Percentiles rank a stretch among this genome's conserved stretches.
Evolutionary conservation across 2,888 invertebrate species (phyloP).

Genomic region (Mactromeris polynyma): DNA sequence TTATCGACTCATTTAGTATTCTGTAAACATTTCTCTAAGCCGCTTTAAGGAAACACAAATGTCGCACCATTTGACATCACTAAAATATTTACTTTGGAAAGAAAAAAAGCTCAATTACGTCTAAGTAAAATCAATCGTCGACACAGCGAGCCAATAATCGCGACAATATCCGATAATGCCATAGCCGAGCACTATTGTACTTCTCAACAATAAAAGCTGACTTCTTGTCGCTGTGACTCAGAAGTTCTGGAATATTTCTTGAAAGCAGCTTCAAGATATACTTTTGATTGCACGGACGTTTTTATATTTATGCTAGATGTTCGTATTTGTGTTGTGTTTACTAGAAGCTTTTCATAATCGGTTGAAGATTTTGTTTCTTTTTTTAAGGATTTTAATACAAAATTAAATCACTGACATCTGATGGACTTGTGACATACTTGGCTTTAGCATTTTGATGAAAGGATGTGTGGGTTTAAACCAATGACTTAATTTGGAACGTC

Average conservation of each 20-base stretch:
- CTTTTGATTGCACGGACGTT: no score
- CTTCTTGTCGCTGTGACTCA: not conserved
- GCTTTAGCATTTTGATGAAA: no score
- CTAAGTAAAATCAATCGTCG: conserved; percentile 26
- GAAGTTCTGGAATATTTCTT: not conserved
- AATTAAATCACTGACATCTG: no score
- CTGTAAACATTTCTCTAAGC: not conserved
- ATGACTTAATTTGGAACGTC: no score
- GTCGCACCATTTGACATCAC: conserved; percentile 24
- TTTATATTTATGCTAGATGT: no score
- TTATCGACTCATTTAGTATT: not conserved
- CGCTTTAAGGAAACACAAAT: not conserved
- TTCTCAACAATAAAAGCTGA: not conserved
- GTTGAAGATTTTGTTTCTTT: no score
- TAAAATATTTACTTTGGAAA: conserved; percentile 34
- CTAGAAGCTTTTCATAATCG: no score
- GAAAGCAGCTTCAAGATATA: not conserved
- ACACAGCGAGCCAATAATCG: not conserved
- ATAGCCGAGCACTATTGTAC: not conserved
- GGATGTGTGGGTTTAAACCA: no score
- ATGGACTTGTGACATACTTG: no score
- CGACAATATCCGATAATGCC: conserved; percentile 15
- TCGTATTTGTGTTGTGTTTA: no score
- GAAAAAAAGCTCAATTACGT: conserved; percentile 29
- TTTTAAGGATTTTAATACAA: no score